phyloP scores from a whole-genome alignment of 2,888 invertebrate genomes.

The Tipula confusa region DNA sequence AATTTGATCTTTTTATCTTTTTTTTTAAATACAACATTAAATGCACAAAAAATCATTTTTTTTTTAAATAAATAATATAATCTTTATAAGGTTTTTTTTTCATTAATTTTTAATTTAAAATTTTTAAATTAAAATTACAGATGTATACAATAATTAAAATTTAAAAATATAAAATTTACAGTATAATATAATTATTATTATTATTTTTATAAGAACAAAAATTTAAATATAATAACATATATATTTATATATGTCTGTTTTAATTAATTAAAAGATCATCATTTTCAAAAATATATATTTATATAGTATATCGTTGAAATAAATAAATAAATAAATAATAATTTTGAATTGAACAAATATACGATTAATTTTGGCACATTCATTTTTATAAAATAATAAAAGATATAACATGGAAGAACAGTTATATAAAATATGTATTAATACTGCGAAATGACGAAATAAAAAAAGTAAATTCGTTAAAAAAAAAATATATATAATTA shows the following conservation, averaged over 20 bases:
- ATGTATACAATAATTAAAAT: background rate
- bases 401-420: conserved; percentile 7
- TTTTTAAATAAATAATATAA: conserved; percentile 20
- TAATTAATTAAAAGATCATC: background rate
- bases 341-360: background rate
- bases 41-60: conserved; percentile 32
- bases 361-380: conserved; percentile 20
- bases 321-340: conserved; percentile 25
- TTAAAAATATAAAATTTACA: conserved; percentile 25
- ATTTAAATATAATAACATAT: background rate
- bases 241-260: background rate
- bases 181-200: background rate
- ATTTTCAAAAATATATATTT: background rate
- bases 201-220: conserved; percentile 4
- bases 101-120: conserved; percentile 20
- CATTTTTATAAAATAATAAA: background rate
- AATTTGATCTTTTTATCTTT: conserved; percentile 29
- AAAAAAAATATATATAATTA: background rate
- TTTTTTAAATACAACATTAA: conserved; percentile 32
- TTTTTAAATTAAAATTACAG: conserved; percentile 3
- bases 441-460: conserved; percentile 7
- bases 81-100: conserved; percentile 8
- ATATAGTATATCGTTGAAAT: background rate
- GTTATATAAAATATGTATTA: background rate
- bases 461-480: background rate